Evolutionary conservation across 1,140 invertebrate species (phyloP).

Genomic region (Danaus plexippus): DNA sequence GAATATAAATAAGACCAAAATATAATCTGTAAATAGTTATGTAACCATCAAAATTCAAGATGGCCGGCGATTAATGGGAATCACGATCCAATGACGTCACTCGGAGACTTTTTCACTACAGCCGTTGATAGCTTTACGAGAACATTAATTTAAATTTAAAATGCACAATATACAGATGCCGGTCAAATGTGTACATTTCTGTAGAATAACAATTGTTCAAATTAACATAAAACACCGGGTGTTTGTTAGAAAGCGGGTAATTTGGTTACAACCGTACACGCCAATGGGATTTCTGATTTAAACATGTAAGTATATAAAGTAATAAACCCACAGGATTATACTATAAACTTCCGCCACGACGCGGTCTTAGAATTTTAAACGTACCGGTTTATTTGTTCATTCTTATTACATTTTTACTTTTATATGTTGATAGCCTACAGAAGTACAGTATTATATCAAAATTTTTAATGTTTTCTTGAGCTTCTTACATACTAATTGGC

Average conservation of each 20-base stretch:
- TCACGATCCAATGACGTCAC: slow-evolving; percentile 43
- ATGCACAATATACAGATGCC: slow-evolving; percentile 59
- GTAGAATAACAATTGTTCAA: slow-evolving; percentile 57
- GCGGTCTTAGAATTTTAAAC: slow-evolving; percentile 18
- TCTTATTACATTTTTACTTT: too few species aligned
- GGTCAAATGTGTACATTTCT: slow-evolving; percentile 62
- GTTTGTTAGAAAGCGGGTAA: slow-evolving; percentile 68
- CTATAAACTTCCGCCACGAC: slow-evolving; percentile 47
- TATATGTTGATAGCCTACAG: too few species aligned
- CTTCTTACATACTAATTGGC: neutral
- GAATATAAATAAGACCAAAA: slow-evolving; percentile 4
- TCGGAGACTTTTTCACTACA: slow-evolving; percentile 43
- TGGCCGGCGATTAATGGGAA: slow-evolving; percentile 54
- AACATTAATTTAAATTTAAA: slow-evolving; percentile 66
- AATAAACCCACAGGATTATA: slow-evolving; percentile 52
- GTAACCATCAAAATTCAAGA: slow-evolving; percentile 28
- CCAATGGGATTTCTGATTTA: slow-evolving; percentile 36
- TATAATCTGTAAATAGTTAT: slow-evolving; percentile 3
- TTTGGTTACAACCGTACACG: slow-evolving; percentile 60
- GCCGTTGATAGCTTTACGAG: slow-evolving; percentile 67
- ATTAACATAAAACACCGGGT: slow-evolving; percentile 67
- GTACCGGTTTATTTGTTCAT: neutral
- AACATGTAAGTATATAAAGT: slow-evolving; percentile 42
- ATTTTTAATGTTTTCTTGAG: neutral
- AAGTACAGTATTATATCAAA: slow-evolving; percentile 8